Base-by-base conservation (phyloP, 35 echinoderm and acorn worm genomes). In the Ophioderma brevispina region DNA sequence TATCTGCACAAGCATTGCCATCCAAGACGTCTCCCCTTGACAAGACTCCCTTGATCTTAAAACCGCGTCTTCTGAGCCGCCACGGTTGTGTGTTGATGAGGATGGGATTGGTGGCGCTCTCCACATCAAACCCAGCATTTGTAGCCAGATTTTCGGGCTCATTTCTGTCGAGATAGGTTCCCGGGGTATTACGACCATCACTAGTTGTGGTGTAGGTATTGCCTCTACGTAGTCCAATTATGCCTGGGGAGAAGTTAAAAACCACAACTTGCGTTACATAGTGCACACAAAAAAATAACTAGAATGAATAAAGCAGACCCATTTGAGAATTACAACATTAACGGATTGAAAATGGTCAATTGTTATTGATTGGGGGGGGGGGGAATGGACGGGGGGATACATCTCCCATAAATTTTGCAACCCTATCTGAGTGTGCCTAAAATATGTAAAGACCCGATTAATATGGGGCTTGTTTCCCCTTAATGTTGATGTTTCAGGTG, bases 81-180 rank as follows among this genome's bases (percentile, higher is more conserved):
- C 80, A 85, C 31, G 92, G 85, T 1, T 85, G 70, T 78, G 92
- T 95, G 35, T 95, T 91, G 33, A 76, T 55, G 59, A 95, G 34
- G 15, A 89, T 38, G 39, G 64, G 76, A 19, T 84, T 37, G 25
- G 38, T 42, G 28, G 94, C 85, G 1, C 38, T 50, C 36, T 88
- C 36, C 0, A 95, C 36, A 35, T 91, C 85, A 76, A 95, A 91
- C 14, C 89, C 86, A 21, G 75, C 94, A 64, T n/a, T 40, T 86
- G 84, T 88, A 5, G 49, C 33, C 14, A 84, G 19, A 37, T 89
- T 92, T 37, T 95, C 79, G 15, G 0, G 10, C 55, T 92, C 85
- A 32, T 25, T 39, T 39, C 90, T 38, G 32, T 95, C 94, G 40
- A 91, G 85, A 39, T 95, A 95, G 21, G 94, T 95, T 31, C 90